phyloP scores from a whole-genome alignment of 2,113 vertebrate genomes.

The Vombatus ursinus region DNA sequence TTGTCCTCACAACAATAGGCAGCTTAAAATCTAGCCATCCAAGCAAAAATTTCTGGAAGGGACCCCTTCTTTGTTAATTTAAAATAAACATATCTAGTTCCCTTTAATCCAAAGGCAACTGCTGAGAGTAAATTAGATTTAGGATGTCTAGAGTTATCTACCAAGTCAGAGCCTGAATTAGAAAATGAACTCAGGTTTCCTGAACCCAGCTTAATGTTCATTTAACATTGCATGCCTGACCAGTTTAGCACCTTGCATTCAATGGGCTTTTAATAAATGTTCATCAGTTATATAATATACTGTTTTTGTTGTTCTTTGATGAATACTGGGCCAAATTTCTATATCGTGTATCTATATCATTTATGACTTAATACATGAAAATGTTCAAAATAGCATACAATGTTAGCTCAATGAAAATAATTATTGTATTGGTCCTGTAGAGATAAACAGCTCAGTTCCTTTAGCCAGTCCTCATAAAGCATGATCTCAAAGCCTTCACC shows the following conservation, averaged over 20 bases:
- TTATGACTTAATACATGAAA: neutral
- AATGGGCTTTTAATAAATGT: neutral
- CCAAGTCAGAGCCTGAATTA: neutral
- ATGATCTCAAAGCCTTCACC: too few species aligned
- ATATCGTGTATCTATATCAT: neutral
- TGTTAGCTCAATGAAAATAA: conserved; percentile 9
- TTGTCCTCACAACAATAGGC: conserved; percentile 33
- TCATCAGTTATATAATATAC: neutral
- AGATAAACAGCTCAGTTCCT: too few species aligned
- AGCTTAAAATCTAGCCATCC: conserved; percentile 50
- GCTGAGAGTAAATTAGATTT: conserved; percentile 18
- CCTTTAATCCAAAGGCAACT: conserved; percentile 47
- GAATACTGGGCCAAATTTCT: neutral
- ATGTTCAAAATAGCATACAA: conserved; percentile 17
- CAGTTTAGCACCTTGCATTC: neutral
- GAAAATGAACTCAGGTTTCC: conserved; percentile 1
- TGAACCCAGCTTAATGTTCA: neutral
- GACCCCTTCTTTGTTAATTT: conserved; percentile 42
- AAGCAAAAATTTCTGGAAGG: conserved; percentile 48
- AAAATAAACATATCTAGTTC: conserved; percentile 40
- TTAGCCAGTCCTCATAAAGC: too few species aligned
- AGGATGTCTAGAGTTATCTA: conserved; percentile 38
- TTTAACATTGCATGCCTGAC: neutral
- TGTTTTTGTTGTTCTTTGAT: neutral
- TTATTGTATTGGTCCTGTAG: too few species aligned